Base-by-base conservation (phyloP, 2,797 vertebrate genomes). In the Cossypha niveicapilla region DNA sequence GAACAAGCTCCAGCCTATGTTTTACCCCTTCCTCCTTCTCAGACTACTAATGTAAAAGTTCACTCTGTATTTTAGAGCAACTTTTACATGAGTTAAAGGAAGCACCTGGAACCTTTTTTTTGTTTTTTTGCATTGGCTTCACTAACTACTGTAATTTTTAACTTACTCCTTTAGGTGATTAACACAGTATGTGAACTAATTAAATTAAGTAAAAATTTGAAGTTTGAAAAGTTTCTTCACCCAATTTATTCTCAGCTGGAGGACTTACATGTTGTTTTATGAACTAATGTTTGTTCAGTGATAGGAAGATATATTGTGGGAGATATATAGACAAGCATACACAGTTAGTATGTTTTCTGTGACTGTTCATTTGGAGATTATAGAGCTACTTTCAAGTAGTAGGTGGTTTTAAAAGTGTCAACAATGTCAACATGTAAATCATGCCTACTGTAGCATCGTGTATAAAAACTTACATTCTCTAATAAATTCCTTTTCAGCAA, bases 401-500 rank as follows among this genome's bases (percentile, higher is more conserved):
- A 95, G 63, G 41, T 37, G 53, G 63, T 83, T 96, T 96, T 96
- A 88, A 94, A 92, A 95, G 93, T 94, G 94, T 96, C 88, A 81
- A 88, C 93, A 96, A 97, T 97, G 97, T 98, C 97, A 98, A 96
- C 97, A 97, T 98, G 97, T 98, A 97, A 98, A 97, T 98, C 97
- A 97, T 98, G 95, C 96, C 97, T 98, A 82, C 97, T 97, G 92
- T 97, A 96, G 97, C 97, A 95, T 97, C 96, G 50, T 97, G 97
- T 96, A 95, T 97, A 93, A 97, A 97, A 98, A 98, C 98, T 98
- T 97, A 98, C 97, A 98, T 98, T 98, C 98, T 98, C 98, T 99
- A 98, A 99, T 99, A 98, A 98, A 99, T 99, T 99, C 98, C 98
- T 99, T 99, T 99, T 98, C 99, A 99, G 99, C 99, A 99, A 99